These are phyloP conservation scores for Pocota personata DNA, from an alignment of 2,888 invertebrate genomes.

Conservation along the genomic window DNA sequence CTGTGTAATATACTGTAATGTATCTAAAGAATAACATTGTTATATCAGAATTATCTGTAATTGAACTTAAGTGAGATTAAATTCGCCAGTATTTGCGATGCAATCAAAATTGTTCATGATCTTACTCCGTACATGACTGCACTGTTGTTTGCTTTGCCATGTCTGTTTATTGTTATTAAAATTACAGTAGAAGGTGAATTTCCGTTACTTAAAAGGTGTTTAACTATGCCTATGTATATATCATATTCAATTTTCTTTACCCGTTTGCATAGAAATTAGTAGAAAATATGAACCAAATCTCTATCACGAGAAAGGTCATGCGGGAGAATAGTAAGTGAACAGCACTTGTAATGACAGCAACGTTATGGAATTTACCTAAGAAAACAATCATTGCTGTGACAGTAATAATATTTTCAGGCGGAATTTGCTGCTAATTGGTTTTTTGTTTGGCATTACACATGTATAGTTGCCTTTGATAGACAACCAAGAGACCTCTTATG, in stretches of 20 bases:
- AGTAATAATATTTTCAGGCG: no score
- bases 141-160: slow-evolving; percentile 35
- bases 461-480: no score
- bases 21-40: neutral
- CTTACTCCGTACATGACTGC: slow-evolving; percentile 15
- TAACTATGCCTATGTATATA: neutral
- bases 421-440: no score
- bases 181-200: slow-evolving; percentile 41
- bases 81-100: slow-evolving; percentile 39
- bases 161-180: slow-evolving; percentile 45
- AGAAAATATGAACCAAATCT: neutral
- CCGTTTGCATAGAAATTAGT: neutral
- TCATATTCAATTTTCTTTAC: slow-evolving; percentile 9
- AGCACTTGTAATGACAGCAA: no score
- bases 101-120: slow-evolving; percentile 48
- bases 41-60: slow-evolving; percentile 46
- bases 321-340: neutral
- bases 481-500: no score
- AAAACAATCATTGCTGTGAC: no score
- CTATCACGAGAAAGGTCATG: neutral
- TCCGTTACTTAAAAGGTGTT: slow-evolving; percentile 44
- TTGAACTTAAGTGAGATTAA: slow-evolving; percentile 67
- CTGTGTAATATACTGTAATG: neutral
- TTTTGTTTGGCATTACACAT: no score
- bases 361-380: no score